Evolutionary conservation across 2,113 vertebrate species (phyloP), one percentile per base, ranked within the genome.

Genomic region (Lepus timidus): DNA sequence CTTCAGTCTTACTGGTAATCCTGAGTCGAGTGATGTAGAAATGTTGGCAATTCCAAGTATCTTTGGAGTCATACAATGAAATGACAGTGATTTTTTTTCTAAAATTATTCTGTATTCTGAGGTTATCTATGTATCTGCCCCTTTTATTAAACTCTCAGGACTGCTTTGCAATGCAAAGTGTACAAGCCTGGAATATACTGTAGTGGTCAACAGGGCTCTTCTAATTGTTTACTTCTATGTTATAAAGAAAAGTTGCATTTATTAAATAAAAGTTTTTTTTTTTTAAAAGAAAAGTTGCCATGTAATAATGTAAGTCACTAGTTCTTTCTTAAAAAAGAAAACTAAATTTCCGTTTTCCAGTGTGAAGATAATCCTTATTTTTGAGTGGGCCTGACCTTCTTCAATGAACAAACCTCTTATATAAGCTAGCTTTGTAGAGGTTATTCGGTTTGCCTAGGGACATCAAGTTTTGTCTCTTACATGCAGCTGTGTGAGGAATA

Each of bases 191-290:
- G 29, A 27, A 80, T n/a, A 31, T 2, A 20, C 61, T 23, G 0
- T 83, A 17, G 58, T 25, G 23, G 8, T 58, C 20, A 88, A 8
- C 13, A 44, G 11, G 27, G 64, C 33, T 33, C 65, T 80, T 84
- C 10, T 39, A 25, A 29, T 73, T 22, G 1, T 89, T 93, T 68
- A 39, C 7, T 27, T 61, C 8, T 29, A 8, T 36, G 13, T 71
- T 73, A 52, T n/a, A 87, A 92, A 95, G 44, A 65, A 90, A 93
- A 85, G 71, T 44, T 33, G 22, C n/a, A 44, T 44, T 44, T 44
- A 44, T 44, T 44, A 44, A 44, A 44, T 44, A 44, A 44, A 44
- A 44, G 44, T 44, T 44, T 44, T 44, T 44, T 44, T 44, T 44
- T 44, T 44, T 44, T 44, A 44, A 44, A 58, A 58, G 14, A 65